Evolutionary conservation across 2,113 vertebrate species (phyloP), one percentile per base, ranked within the genome.

Genomic region (Rutilus rutilus): DNA sequence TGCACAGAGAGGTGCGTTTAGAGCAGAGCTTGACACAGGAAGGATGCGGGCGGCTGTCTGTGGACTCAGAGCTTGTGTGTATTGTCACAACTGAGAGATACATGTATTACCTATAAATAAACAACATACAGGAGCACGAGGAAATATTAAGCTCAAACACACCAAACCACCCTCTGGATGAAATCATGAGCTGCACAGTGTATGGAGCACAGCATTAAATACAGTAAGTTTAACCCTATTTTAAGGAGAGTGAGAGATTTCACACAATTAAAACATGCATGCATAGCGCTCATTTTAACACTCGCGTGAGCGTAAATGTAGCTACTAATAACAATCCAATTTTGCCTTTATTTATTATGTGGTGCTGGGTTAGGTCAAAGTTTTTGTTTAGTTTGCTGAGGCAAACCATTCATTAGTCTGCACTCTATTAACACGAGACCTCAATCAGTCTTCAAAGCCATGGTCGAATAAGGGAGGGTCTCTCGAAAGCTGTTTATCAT

Each of bases 41-140:
- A 84, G 80, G 89, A 90, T 90, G 89, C 83, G 87, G 86, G 80
- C 15, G 23, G 25, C 23, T 15, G 52, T 23, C 3, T 54, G 47
- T 36, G 73, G 47, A 59, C 19, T 25, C 15, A 10, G 1, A 5
- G 23, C 85, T 2, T 78, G 8, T 62, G 30, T 62, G 42, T 2
- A 6, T 60, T 50, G 39, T 36, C 39, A 82, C 84, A 47, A 45
- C 7, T 74, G 54, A 82, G 10, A 30, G 30, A 39, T 57, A 21
- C 54, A 83, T 21, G 0, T 54, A 23, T n/a, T 27, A 17, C 50
- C 7, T 21, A 21, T n/a, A 25, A 36, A 83, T 30, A 59, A 30
- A 33, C 67, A 73, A 39, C 67, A 42, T 15, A 27, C 23, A 54
- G 30, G 27, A 69, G 27, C 45, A 36, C 62, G 11, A 15, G 33